phyloP scores from a whole-genome alignment of 1,140 invertebrate genomes.

The Macrostomum lignano region DNA sequence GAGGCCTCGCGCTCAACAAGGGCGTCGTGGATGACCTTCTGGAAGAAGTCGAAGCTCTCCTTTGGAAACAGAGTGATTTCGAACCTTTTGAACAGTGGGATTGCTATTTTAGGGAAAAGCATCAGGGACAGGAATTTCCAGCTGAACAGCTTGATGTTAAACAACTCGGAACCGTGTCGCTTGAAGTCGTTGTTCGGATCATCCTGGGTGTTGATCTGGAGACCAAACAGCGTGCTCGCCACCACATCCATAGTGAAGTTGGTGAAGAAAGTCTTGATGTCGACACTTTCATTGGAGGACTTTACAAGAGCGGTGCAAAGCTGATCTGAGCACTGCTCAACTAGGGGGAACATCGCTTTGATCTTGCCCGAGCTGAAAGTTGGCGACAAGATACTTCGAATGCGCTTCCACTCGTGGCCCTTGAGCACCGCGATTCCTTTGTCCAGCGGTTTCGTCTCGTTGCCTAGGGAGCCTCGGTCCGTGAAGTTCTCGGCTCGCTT shows the following conservation, averaged over 20 bases:
- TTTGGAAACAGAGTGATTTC: conserved; percentile 7
- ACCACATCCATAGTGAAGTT: conserved; percentile 10
- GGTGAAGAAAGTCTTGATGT: too few species aligned
- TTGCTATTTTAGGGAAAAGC: neutral
- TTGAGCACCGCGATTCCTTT: too few species aligned
- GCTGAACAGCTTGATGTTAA: neutral
- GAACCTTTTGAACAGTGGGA: neutral
- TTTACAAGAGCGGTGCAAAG: too few species aligned
- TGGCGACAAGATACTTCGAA: too few species aligned
- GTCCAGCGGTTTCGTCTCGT: too few species aligned
- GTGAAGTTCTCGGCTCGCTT: too few species aligned
- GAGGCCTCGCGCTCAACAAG: neutral
- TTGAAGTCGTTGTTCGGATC: conserved; percentile 9
- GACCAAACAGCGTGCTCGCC: conserved; percentile 9
- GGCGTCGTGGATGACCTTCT: neutral
- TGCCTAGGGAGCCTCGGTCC: too few species aligned
- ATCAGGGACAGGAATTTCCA: neutral
- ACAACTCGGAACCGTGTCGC: neutral
- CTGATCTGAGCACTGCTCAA: too few species aligned
- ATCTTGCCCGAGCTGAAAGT: too few species aligned
- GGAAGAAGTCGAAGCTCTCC: neutral
- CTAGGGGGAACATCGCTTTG: too few species aligned
- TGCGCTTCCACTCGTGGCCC: too few species aligned
- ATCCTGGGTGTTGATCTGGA: conserved; percentile 9
- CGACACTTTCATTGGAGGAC: too few species aligned